A percentile compares a stretch with the other conserved stretches of the same genome.
Evolutionary conservation across 2,113 vertebrate genomes (phyloP).

Genomic region (Ahaetulla prasina): DNA sequence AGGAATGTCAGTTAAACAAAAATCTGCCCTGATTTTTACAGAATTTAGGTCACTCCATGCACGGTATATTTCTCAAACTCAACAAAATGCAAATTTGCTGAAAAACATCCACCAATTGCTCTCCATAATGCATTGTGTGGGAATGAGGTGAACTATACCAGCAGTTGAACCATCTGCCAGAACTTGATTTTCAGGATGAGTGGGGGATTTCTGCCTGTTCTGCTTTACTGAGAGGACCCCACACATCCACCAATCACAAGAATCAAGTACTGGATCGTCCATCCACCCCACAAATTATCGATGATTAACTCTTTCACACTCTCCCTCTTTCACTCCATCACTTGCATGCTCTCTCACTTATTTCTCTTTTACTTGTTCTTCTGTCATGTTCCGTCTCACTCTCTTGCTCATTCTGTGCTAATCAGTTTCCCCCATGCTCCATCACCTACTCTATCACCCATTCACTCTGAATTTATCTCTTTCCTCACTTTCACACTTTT

Average conservation of each 20-base stretch:
- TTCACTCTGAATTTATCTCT: neutral
- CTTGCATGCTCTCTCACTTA: neutral
- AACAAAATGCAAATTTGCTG: neutral
- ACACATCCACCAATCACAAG: neutral
- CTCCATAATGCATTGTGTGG: neutral
- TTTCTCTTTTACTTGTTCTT: neutral
- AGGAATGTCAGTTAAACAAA: neutral
- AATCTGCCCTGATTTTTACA: neutral
- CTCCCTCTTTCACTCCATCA: neutral
- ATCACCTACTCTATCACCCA: neutral
- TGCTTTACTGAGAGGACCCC: neutral
- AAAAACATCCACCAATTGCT: neutral
- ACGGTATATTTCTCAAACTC: neutral
- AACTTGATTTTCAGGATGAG: neutral
- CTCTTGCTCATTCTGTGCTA: neutral
- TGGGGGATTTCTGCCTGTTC: neutral
- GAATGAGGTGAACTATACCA: neutral
- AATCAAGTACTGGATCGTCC: neutral
- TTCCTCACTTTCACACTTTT: neutral
- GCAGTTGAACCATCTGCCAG: neutral
- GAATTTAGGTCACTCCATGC: neutral
- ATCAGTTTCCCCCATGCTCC: neutral
- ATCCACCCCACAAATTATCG: neutral
- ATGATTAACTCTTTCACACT: neutral
- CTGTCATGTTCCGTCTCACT: neutral